Base-by-base conservation (phyloP, 2,888 invertebrate genomes). In the Erannis defoliaria region DNA sequence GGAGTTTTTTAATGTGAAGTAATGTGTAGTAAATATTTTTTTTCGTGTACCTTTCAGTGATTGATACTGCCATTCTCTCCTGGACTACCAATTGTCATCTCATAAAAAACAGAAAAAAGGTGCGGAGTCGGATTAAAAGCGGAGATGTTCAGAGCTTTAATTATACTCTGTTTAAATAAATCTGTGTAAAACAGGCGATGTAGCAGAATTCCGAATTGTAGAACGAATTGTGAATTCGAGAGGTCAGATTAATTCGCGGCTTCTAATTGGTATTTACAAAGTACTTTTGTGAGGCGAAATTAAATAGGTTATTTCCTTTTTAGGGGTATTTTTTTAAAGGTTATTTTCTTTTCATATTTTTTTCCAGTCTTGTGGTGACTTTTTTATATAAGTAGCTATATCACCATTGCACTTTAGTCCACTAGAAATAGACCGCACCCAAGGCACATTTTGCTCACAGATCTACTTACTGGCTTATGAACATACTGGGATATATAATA, bases 111-210 rank as follows among this genome's bases (percentile, higher is more conserved):
- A 76, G 71, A 77, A 76, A 82, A 84, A 88, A 84, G 77, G 73
- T 73, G 68, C 75, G 66, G 82, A 80, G 80, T 74, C 72, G 80
- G 86, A 87, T 87, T 86, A 86, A 89, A 88, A 90, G 83, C 77
- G 77, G 77, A 84, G 78, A 86, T 86, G 87, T 88, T 89, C 86
- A 85, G 68, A 80, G 84, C 78, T 89, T 91, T 92, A 91, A 93
- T 93, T 91, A 89, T 90, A 84, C 84, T 78, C 85, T 89, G 86
- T 90, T 91, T 89, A 91, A 91, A 91, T 87, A 90, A 87, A 89
- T 88, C 85, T 80, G 72, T 67, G 76, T 83, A 82, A 81, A 86
- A 86, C 87, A 86, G 85, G 82, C 66, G 35, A 67, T 69, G 67
- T 69, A 55, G 67, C 63, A 56, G 63, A 59, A 65, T 58, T 63